These are phyloP conservation scores for Platichthys stellatus DNA, from an alignment of 2,113 vertebrate genomes.

Conservation along the genomic window DNA sequence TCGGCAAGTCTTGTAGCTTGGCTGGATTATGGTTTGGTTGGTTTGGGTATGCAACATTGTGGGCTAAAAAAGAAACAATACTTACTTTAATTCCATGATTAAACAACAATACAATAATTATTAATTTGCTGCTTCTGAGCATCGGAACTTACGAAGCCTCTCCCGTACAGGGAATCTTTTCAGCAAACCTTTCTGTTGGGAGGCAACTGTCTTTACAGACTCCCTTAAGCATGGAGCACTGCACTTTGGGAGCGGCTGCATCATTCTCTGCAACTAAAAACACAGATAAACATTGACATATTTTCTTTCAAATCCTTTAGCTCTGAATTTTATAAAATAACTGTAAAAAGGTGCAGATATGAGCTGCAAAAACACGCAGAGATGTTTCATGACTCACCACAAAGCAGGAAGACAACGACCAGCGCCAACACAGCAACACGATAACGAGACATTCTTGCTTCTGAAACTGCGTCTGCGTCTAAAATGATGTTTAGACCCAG, in stretches of 20 bases:
- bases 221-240: not conserved
- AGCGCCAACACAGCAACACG: not conserved
- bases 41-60: not conserved
- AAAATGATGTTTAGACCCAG: not conserved
- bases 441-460: not conserved
- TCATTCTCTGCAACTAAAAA: not conserved
- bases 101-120: not conserved
- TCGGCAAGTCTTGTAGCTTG: not conserved
- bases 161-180: fast-evolving
- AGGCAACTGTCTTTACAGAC: not conserved
- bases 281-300: not conserved
- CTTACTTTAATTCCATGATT: not conserved
- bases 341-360: not conserved
- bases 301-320: not conserved
- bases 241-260: no score
- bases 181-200: not conserved
- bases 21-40: not conserved
- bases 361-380: not conserved
- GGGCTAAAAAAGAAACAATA: not conserved
- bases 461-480: not conserved
- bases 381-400: not conserved
- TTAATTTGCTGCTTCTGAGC: not conserved
- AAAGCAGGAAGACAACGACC: not conserved
- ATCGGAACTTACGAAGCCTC: not conserved
- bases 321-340: no score